These are phyloP conservation scores for Aegotheles bennettii DNA, from an alignment of 2,113 vertebrate species.

Conservation along the genomic window DNA sequence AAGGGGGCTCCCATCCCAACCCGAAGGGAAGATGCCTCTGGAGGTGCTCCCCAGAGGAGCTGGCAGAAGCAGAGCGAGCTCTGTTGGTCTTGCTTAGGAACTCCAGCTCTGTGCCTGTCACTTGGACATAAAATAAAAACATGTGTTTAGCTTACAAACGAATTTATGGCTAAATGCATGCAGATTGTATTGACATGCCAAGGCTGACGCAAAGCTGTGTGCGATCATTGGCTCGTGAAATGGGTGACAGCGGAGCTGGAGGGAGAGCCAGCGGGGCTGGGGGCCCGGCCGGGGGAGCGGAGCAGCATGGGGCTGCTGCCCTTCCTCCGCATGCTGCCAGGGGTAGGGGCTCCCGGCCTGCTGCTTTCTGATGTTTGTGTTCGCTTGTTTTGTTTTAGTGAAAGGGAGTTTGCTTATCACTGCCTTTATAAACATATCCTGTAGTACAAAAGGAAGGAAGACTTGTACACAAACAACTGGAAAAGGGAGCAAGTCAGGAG, in stretches of 20 bases:
- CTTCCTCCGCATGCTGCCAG: background rate
- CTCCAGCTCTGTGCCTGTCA: background rate
- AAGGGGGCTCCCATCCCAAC: background rate
- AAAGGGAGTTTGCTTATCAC: constrained; percentile 51
- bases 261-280: background rate
- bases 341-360: background rate
- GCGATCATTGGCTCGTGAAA: background rate
- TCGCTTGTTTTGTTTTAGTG: background rate
- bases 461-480: constrained; percentile 25
- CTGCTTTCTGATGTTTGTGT: background rate
- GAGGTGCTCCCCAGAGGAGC: background rate
- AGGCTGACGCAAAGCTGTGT: background rate
- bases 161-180: background rate
- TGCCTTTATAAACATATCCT: constrained; percentile 27
- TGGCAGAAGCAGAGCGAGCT: background rate
- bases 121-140: background rate
- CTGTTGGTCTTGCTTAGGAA: background rate
- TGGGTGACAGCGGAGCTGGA: constrained; percentile 37
- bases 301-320: background rate
- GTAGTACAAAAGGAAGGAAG: constrained; percentile 53
- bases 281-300: constrained; percentile 68
- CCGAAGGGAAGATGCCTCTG: background rate
- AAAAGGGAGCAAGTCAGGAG: background rate
- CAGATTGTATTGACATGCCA: background rate
- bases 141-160: background rate